These are phyloP conservation scores for Fistularia tabacaria DNA, from an alignment of 2,797 vertebrate species.

Conservation along the genomic window DNA sequence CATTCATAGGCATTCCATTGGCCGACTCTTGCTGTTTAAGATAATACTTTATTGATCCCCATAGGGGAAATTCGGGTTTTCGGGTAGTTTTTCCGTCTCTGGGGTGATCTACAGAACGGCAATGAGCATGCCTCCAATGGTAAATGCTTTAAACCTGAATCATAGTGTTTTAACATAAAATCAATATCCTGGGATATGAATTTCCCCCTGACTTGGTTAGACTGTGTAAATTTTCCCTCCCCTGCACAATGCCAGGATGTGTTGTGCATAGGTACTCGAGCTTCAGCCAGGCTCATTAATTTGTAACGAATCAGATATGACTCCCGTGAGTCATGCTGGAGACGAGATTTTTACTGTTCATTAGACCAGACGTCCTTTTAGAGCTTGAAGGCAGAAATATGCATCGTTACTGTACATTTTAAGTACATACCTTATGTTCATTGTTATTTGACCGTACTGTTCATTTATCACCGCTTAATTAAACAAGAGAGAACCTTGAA, in stretches of 20 bases:
- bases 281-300: constrained; percentile 60
- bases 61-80: too few relatives aligned
- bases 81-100: constrained; percentile 32
- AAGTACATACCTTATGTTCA: too few relatives aligned
- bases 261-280: constrained; percentile 54
- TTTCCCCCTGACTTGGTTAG: constrained; percentile 52
- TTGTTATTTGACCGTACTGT: too few relatives aligned
- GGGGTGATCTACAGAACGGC: constrained; percentile 30
- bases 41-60: too few relatives aligned
- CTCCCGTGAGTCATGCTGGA: constrained; percentile 61
- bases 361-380: constrained; percentile 61
- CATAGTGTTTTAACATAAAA: constrained; percentile 52
- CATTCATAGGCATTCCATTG: constrained; percentile 41
- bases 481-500: too few relatives aligned
- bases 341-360: constrained; percentile 55
- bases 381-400: constrained; percentile 39
- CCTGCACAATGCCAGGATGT: constrained; percentile 36
- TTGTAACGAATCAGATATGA: constrained; percentile 67
- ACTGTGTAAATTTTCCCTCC: constrained; percentile 49
- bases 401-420: background rate
- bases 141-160: constrained; percentile 33
- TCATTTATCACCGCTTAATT: too few relatives aligned
- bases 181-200: constrained; percentile 58
- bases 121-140: constrained; percentile 36
- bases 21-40: constrained; percentile 18